Evolutionary conservation across 2,113 vertebrate genomes (phyloP).

Genomic region (Suricata suricatta): DNA sequence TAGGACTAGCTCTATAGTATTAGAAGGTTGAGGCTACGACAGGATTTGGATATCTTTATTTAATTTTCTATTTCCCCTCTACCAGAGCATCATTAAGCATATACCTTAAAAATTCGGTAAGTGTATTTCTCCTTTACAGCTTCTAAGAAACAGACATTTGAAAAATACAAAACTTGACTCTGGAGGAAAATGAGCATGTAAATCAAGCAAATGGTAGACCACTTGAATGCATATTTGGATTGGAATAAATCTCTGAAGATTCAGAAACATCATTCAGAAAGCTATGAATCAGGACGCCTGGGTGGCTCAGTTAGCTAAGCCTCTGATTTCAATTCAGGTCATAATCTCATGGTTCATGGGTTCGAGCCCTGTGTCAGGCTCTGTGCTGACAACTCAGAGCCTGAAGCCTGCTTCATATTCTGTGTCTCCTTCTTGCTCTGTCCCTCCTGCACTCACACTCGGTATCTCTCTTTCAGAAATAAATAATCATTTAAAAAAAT

Average conservation of each 20-base stretch:
- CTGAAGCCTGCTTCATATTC: too few relatives aligned
- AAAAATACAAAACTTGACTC: slow-evolving; percentile 2
- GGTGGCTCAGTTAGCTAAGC: too few relatives aligned
- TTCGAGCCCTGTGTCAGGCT: too few relatives aligned
- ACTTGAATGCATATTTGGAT: neutral
- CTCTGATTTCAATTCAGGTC: too few relatives aligned
- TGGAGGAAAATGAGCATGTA: neutral
- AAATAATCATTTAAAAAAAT: too few relatives aligned
- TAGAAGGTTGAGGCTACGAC: neutral
- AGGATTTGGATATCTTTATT: neutral
- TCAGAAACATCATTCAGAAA: neutral
- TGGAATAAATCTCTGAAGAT: neutral
- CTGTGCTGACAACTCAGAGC: too few relatives aligned
- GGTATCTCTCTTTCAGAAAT: too few relatives aligned
- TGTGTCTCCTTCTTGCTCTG: too few relatives aligned
- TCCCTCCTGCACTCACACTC: too few relatives aligned
- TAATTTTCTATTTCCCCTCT: neutral
- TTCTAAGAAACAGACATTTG: slow-evolving; percentile 44
- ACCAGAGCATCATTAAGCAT: neutral
- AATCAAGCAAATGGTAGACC: neutral
- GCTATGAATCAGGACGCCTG: neutral
- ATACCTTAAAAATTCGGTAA: neutral
- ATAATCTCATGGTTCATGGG: too few relatives aligned
- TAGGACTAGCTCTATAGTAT: neutral
- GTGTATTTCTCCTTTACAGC: neutral